phyloP scores from a whole-genome alignment of 2,888 invertebrate species.

The Pyrrhosoma nymphula region DNA sequence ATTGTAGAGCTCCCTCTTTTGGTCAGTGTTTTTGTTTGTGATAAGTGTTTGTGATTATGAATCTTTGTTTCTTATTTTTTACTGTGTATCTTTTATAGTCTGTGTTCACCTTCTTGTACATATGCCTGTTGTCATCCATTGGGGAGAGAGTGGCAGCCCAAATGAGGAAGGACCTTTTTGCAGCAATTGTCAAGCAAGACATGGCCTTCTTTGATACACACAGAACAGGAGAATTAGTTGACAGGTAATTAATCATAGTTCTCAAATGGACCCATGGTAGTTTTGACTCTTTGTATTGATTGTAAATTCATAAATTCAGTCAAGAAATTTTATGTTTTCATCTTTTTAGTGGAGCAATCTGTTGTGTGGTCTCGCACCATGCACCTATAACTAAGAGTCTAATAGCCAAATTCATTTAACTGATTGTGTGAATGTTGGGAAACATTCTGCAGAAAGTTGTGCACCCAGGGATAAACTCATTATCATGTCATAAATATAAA shows the following conservation, averaged over 20 bases:
- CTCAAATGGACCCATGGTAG: not conserved
- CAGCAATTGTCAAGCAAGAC: constrained; percentile 91
- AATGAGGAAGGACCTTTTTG: constrained; percentile 90
- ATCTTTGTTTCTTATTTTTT: not conserved
- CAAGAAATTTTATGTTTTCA: not conserved
- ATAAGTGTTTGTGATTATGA: too few species aligned
- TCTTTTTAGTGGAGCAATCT: not conserved
- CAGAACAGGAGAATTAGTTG: constrained; percentile 94
- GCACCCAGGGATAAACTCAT: too few species aligned
- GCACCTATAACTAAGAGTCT: too few species aligned
- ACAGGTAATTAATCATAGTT: constrained; percentile 81
- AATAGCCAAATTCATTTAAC: too few species aligned
- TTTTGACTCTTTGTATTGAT: too few species aligned
- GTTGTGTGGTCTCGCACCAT: too few species aligned
- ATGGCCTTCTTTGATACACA: constrained; percentile 94
- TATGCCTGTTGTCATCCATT: constrained; percentile 90
- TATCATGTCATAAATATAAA: too few species aligned
- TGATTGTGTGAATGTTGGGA: too few species aligned
- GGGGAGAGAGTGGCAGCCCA: constrained; percentile 93
- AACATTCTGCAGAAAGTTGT: too few species aligned
- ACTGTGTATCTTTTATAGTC: constrained; percentile 81
- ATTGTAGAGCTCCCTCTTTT: too few species aligned
- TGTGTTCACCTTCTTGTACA: constrained; percentile 92
- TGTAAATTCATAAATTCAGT: too few species aligned
- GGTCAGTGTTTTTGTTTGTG: too few species aligned